Evolutionary conservation across 2,888 invertebrate genomes (phyloP).

Genomic region (Nephrotoma flavescens): DNA sequence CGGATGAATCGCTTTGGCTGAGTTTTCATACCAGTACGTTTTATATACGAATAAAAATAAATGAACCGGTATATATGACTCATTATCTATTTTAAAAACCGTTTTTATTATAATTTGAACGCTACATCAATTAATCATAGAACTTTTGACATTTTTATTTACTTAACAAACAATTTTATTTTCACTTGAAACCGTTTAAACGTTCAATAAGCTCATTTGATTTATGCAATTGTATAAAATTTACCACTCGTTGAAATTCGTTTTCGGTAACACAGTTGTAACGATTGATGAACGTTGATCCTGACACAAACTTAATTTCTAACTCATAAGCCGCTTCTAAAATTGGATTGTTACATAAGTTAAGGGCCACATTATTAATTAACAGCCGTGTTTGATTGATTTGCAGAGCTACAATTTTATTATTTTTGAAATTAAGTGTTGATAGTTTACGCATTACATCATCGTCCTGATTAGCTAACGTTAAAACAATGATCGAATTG

Average conservation of each 20-base stretch:
- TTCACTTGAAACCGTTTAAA: background rate
- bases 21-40: too few relatives aligned
- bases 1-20: too few relatives aligned
- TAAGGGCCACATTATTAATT: background rate
- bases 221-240: background rate
- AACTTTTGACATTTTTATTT: too few relatives aligned
- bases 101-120: too few relatives aligned
- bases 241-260: background rate
- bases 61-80: too few relatives aligned
- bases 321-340: background rate
- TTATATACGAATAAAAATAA: too few relatives aligned
- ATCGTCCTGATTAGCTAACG: background rate
- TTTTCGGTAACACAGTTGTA: background rate
- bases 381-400: background rate
- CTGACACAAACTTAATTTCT: background rate
- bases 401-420: background rate
- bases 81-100: too few relatives aligned
- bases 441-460: background rate
- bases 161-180: background rate
- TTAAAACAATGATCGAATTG: background rate
- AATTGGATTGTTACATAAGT: background rate
- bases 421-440: background rate
- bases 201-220: background rate
- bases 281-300: background rate
- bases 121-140: too few relatives aligned